Conservation (phyloP, 2,888 invertebrate species). For the Heliothis peltigera region DNA sequence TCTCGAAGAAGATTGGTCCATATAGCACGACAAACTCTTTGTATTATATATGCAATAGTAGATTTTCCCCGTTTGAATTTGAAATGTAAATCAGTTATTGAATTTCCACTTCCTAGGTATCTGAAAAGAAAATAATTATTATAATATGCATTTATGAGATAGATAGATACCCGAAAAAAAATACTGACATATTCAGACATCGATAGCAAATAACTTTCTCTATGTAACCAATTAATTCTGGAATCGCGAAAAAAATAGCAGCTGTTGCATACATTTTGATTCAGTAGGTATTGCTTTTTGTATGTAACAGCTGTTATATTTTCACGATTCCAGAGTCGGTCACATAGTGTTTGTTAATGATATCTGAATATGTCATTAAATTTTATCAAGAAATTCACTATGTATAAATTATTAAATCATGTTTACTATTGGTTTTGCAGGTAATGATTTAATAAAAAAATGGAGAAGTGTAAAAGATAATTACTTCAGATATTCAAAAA, state of each 20-base stretch:
- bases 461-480: conserved; percentile 49
- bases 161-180: conserved; percentile 31
- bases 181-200: conserved; percentile 7
- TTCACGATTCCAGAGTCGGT: conserved; percentile 21
- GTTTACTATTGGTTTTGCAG: too few species aligned
- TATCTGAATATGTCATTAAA: conserved; percentile 35
- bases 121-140: conserved; percentile 33
- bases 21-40: conserved; percentile 35
- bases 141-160: conserved; percentile 19
- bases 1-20: conserved; percentile 34
- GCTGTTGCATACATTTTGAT: conserved; percentile 20
- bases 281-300: conserved; percentile 24
- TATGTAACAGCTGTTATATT: conserved; percentile 24
- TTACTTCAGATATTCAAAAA: conserved; percentile 45
- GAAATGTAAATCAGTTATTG: conserved; percentile 35
- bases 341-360: conserved; percentile 31
- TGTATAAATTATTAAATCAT: too few species aligned
- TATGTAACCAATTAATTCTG: conserved; percentile 18
- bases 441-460: too few species aligned
- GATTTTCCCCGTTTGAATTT: conserved; percentile 41
- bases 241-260: conserved; percentile 18
- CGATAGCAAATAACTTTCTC: conserved; percentile 13
- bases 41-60: conserved; percentile 35
- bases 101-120: conserved; percentile 38
- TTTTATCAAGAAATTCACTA: conserved; percentile 34